Evolutionary conservation across 2,888 invertebrate species (phyloP).

Genomic region (Argyresthia albistria): DNA sequence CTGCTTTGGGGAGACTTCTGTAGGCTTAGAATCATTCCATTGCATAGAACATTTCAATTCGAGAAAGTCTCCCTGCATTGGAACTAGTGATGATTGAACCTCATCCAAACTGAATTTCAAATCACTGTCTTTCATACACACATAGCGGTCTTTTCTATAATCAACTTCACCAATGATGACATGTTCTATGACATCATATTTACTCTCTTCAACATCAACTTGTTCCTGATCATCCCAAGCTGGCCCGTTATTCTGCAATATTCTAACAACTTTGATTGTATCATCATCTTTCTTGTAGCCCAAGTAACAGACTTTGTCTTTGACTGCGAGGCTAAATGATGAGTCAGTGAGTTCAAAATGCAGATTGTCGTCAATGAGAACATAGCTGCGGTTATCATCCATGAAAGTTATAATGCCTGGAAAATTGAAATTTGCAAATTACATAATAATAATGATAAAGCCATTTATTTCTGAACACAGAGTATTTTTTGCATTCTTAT

Average conservation of each 20-base stretch:
- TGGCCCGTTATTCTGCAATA: conserved; percentile 65
- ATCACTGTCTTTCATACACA: conserved; percentile 65
- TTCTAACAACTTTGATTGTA: conserved; percentile 66
- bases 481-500: no score
- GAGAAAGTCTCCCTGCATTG: conserved; percentile 80
- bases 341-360: conserved; percentile 58
- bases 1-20: conserved; percentile 53
- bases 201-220: conserved; percentile 30
- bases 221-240: conserved; percentile 60
- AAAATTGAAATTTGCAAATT: no score
- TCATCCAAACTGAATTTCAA: conserved; percentile 75
- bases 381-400: conserved; percentile 33
- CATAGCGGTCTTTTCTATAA: conserved; percentile 34
- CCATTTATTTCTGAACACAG: no score
- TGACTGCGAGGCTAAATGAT: conserved; percentile 45
- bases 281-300: conserved; percentile 59
- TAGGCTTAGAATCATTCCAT: conserved; percentile 68
- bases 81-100: conserved; percentile 75
- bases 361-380: conserved; percentile 74
- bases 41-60: conserved; percentile 75
- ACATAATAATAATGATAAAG: no score
- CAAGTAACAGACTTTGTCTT: conserved; percentile 72
- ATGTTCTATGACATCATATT: conserved; percentile 41
- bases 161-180: conserved; percentile 44
- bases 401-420: conserved; percentile 75